Evolutionary conservation across 2,797 vertebrate species (phyloP), one percentile per base, ranked within the genome.

Genomic region (Melanotaenia parkinsoni): DNA sequence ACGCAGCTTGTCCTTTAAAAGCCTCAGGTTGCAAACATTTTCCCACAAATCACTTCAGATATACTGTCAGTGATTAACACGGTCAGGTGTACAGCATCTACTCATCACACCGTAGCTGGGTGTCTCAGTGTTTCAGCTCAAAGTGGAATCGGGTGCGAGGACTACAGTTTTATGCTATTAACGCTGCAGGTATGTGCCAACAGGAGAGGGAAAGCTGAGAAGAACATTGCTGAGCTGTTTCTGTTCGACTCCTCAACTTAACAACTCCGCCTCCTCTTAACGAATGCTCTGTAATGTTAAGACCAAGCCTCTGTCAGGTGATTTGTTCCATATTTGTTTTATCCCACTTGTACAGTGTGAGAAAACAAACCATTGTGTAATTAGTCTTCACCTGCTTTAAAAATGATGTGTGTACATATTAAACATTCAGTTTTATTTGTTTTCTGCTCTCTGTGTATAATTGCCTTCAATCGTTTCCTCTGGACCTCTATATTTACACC

Each of bases 181-280:
- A 54, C 70, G 11, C 28, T 58, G 72, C 79, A 84, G 72, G 26
- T 76, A 70, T 65, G 75, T 69, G 53, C 20, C 76, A 71, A 30
- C 65, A 63, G 59, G 67, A 79, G 62, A 12, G 10, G 37, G 74
- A 89, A 75, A 91, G 82, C 76, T 75, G 79, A 88, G 79, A 72
- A 1, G 66, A 65, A 73, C 70, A 79, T 71, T 16, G 77, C 83
- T 81, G 74, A 84, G 86, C 72, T 80, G 71, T 35, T 79, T 71
- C 60, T 20, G 38, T 63, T 51, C 78, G 61, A 79, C 82, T 67
- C 40, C 45, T 43, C 59, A 67, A 67, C 54, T 84, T 84, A 64
- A 63, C 38, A 50, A 32, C 63, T 50, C 53, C 50, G 63, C 72
- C 62, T 51, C 43, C 59, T 45, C 2, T 4, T 16, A 6, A 63